Percentiles rank a stretch among this genome's conserved stretches.
These are phyloP conservation scores for Trissolcus brochymenae DNA, from an alignment of 2,888 invertebrate genomes.

Conservation along the genomic window DNA sequence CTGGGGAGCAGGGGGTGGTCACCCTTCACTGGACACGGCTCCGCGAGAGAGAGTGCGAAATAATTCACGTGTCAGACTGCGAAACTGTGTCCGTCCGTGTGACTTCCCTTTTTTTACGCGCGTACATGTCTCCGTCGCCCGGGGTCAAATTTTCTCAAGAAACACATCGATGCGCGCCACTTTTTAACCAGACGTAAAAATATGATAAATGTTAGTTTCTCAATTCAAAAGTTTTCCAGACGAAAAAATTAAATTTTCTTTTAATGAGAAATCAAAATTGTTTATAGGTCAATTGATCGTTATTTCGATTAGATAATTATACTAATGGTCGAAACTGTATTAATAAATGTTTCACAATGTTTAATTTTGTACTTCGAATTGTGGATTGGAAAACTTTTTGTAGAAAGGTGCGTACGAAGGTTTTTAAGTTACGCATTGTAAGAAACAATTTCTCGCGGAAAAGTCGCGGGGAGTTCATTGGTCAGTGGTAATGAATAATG, in stretches of 20 bases:
- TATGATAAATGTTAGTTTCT: too few species aligned
- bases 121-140: slow-evolving; percentile 52
- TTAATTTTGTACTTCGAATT: too few species aligned
- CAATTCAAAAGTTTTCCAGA: too few species aligned
- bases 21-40: slow-evolving; percentile 65
- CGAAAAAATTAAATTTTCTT: too few species aligned
- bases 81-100: slow-evolving; percentile 56
- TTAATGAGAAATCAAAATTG: too few species aligned
- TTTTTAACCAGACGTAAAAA: too few species aligned
- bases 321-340: too few species aligned
- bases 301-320: too few species aligned
- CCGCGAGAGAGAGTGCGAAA: slow-evolving; percentile 65
- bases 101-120: slow-evolving; percentile 62
- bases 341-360: too few species aligned
- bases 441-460: slow-evolving; percentile 31
- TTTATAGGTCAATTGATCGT: too few species aligned
- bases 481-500: slow-evolving; percentile 75
- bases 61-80: slow-evolving; percentile 69
- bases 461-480: slow-evolving; percentile 55
- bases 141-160: slow-evolving; percentile 58
- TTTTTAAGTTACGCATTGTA: neutral
- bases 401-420: neutral
- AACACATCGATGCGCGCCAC: too few species aligned
- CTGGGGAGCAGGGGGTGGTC: slow-evolving; percentile 60
- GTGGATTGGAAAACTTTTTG: too few species aligned